These are phyloP conservation scores for Drosophila antonietae DNA, from an alignment of 2,888 invertebrate genomes.

Conservation along the genomic window DNA sequence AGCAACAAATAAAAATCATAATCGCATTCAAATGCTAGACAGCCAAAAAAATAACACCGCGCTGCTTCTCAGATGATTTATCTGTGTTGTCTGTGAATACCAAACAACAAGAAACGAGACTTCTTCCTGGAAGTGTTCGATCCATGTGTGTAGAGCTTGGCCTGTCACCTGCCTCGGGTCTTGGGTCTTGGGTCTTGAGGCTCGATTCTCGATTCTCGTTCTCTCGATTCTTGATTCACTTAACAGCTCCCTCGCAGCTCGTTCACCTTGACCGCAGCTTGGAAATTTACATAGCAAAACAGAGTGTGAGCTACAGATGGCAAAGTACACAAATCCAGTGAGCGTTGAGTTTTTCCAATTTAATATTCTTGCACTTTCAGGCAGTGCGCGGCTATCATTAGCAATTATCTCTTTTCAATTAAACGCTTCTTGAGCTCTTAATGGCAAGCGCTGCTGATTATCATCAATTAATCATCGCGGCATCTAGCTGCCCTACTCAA, in stretches of 20 bases:
- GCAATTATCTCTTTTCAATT: constrained; percentile 62
- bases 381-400: constrained; percentile 20
- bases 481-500: constrained; percentile 74
- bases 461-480: constrained; percentile 72
- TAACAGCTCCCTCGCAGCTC: constrained; percentile 27
- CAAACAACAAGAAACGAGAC: constrained; percentile 49
- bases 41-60: constrained; percentile 50
- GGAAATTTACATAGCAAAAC: constrained; percentile 5
- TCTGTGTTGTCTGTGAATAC: constrained; percentile 46
- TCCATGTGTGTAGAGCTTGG: constrained; percentile 30
- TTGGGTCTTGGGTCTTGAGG: constrained; percentile 4
- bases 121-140: constrained; percentile 74
- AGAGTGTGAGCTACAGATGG: background rate
- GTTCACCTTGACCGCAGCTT: constrained; percentile 69
- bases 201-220: background rate
- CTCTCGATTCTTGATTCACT: constrained; percentile 4
- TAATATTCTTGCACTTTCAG: constrained; percentile 1
- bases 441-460: constrained; percentile 31
- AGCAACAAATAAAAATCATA: constrained; percentile 19
- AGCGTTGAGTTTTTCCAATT: background rate
- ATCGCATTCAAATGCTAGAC: constrained; percentile 65
- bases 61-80: constrained; percentile 67
- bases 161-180: constrained; percentile 51
- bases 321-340: background rate
- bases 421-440: constrained; percentile 57